Percentiles rank a stretch among this genome's conserved stretches.
Evolutionary conservation across 2,113 vertebrate species (phyloP).

Genomic region (Plestiodon gilberti): DNA sequence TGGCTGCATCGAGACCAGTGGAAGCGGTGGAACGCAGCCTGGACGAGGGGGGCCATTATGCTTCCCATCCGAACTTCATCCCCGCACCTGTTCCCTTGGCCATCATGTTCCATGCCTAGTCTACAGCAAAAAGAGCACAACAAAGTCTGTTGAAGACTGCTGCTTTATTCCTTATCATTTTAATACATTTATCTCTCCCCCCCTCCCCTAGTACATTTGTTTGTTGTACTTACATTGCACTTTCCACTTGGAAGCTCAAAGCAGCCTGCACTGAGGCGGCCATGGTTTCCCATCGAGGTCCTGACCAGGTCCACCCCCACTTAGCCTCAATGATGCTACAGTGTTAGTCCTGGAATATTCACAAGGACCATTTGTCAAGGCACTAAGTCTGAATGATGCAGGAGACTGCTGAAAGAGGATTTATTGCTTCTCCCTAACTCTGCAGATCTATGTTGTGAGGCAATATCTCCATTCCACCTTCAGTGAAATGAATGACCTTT

Average conservation of each 20-base stretch:
- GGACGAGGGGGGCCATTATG: conserved; percentile 98
- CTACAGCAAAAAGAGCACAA: conserved; percentile 66
- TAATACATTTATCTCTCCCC: background rate
- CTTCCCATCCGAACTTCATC: conserved; percentile 97
- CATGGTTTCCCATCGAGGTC: background rate
- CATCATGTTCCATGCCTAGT: conserved; percentile 97
- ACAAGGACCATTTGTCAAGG: background rate
- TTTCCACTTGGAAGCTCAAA: background rate
- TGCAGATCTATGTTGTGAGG: conserved; percentile 3
- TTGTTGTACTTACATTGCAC: background rate
- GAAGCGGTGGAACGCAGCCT: conserved; percentile 96
- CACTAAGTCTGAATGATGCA: background rate
- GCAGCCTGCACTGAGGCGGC: background rate
- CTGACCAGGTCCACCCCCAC: background rate
- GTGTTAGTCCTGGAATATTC: background rate
- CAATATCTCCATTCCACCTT: conserved; percentile 7
- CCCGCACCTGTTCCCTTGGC: conserved; percentile 95
- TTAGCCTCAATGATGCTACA: background rate
- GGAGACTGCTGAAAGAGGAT: background rate
- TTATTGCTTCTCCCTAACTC: background rate
- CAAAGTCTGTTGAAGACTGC: background rate
- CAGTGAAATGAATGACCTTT: conserved; percentile 1
- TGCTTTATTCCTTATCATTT: background rate
- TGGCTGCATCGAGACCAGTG: conserved; percentile 99
- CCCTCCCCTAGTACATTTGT: background rate